Evolutionary conservation across 2,113 vertebrate genomes (phyloP).

Genomic region (Pagrus major): DNA sequence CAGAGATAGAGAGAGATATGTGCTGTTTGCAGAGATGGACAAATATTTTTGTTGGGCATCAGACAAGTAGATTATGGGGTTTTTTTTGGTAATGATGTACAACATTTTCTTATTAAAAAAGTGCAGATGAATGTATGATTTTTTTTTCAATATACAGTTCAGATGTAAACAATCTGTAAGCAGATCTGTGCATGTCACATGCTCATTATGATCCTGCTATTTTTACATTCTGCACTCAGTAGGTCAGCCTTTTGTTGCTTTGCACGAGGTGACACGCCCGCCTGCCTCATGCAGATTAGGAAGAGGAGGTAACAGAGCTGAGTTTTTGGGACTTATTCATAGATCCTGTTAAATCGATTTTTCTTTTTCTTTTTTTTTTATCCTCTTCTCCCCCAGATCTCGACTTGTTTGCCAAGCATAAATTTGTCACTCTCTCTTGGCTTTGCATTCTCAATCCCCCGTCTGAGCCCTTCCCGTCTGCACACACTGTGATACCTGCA

Average conservation of each 20-base stretch:
- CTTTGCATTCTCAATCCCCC: conserved; percentile 38
- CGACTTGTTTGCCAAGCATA: conserved; percentile 66
- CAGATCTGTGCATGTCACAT: neutral
- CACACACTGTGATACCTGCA: conserved; percentile 36
- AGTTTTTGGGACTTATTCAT: conserved; percentile 58
- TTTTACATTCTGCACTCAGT: conserved; percentile 20
- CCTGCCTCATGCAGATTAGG: conserved; percentile 46
- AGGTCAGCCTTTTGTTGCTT: conserved; percentile 55
- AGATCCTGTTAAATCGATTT: conserved; percentile 54
- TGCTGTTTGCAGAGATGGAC: conserved; percentile 76
- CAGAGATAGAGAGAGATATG: conserved; percentile 49
- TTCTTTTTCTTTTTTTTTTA: neutral
- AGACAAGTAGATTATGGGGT: conserved; percentile 32
- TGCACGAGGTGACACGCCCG: conserved; percentile 52
- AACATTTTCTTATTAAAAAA: conserved; percentile 24
- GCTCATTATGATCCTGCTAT: neutral
- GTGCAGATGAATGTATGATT: neutral
- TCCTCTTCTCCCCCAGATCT: conserved; percentile 54
- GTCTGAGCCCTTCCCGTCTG: conserved; percentile 50
- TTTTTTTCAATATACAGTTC: neutral
- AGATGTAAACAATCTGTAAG: neutral
- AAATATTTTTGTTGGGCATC: conserved; percentile 71
- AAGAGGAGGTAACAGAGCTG: conserved; percentile 34
- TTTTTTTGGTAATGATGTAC: conserved; percentile 47
- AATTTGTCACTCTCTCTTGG: conserved; percentile 62